Conservation (phyloP, 2,113 vertebrate species). For the Saguinus imperator region DNA sequence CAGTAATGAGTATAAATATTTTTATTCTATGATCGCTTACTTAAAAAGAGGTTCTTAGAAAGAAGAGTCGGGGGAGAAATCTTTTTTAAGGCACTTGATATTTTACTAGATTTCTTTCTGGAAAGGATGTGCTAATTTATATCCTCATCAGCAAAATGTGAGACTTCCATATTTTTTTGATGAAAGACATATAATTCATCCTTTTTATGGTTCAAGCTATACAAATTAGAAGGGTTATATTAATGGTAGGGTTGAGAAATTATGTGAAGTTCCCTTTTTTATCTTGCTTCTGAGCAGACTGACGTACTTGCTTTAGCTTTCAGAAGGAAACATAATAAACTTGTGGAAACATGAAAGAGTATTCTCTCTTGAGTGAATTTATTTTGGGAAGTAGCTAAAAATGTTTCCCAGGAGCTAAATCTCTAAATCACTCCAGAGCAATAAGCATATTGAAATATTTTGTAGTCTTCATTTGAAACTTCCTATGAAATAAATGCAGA, state of each 20-base stretch:
- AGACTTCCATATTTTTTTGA: neutral
- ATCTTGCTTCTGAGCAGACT: neutral
- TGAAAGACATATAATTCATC: neutral
- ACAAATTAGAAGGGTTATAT: neutral
- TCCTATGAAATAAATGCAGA: neutral
- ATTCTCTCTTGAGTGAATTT: neutral
- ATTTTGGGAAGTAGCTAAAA: neutral
- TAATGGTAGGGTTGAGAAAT: neutral
- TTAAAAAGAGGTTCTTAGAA: neutral
- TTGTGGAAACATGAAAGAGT: neutral
- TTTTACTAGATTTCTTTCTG: neutral
- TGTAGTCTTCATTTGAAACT: neutral
- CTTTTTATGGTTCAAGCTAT: neutral
- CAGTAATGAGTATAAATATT: neutral
- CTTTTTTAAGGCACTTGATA: neutral
- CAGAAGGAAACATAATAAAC: neutral
- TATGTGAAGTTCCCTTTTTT: neutral
- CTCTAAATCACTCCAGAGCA: neutral
- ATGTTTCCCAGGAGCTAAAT: neutral
- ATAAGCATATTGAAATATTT: neutral
- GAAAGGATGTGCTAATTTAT: neutral
- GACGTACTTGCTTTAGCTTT: neutral
- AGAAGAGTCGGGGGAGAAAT: neutral
- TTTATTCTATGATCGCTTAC: neutral
- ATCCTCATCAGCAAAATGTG: neutral